Conservation (phyloP, 2,113 vertebrate genomes). For the Muntiacus muntjak region DNA sequence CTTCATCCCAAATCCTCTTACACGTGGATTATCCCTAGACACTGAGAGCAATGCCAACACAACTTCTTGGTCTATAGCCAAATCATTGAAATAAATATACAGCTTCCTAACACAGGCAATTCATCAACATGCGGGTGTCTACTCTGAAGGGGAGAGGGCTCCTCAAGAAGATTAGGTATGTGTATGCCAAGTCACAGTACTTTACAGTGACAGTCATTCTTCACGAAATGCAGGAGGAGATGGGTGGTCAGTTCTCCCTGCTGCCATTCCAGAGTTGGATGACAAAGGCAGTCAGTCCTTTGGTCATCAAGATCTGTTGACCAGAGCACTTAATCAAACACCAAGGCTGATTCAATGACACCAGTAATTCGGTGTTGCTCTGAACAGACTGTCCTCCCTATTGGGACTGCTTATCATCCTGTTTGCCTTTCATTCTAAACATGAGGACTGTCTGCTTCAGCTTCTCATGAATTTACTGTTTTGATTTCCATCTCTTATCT, state of each 20-base stretch:
- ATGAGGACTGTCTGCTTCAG: neutral
- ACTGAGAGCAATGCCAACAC: neutral
- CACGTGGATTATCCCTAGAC: constrained; percentile 22
- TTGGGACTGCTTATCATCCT: neutral
- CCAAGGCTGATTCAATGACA: neutral
- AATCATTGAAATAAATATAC: neutral
- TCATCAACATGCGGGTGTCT: neutral
- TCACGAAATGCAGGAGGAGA: neutral
- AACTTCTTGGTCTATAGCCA: neutral
- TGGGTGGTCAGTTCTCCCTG: neutral
- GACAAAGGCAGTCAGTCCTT: neutral
- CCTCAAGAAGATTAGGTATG: neutral
- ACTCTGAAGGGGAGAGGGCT: neutral
- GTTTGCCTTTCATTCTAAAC: neutral
- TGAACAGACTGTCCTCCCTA: neutral
- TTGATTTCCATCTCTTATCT: neutral
- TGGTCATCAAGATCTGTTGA: neutral
- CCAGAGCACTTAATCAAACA: neutral
- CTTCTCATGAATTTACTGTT: neutral
- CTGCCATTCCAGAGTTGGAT: neutral
- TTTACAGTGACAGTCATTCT: neutral
- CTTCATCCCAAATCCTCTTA: constrained; percentile 56
- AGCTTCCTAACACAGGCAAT: neutral
- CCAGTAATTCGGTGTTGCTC: neutral
- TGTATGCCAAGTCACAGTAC: neutral